Evolutionary conservation across 2,888 invertebrate genomes (phyloP).

Genomic region (Pristionchus fissidentatus): DNA sequence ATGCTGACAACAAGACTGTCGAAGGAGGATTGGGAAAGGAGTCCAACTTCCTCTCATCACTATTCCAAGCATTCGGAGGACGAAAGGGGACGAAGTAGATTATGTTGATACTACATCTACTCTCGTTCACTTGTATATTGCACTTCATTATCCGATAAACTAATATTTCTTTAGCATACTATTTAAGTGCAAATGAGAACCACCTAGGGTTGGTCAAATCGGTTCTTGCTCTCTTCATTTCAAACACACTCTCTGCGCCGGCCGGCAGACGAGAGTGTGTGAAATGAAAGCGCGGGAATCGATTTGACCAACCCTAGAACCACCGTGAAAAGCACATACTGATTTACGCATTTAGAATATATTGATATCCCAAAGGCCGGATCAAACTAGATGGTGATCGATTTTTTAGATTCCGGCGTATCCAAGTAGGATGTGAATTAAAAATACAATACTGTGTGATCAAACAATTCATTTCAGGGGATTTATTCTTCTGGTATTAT

Average conservation of each 20-base stretch:
- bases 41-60: not conserved
- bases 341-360: too few species aligned
- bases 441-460: too few species aligned
- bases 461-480: not conserved
- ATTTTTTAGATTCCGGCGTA: too few species aligned
- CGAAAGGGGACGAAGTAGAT: not conserved
- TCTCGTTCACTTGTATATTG: not conserved
- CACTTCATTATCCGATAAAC: not conserved
- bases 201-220: not conserved
- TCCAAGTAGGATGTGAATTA: too few species aligned
- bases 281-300: too few species aligned
- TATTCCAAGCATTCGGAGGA: slow-evolving; percentile 28
- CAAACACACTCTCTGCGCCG: too few species aligned
- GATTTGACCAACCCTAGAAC: not conserved
- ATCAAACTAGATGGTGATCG: too few species aligned
- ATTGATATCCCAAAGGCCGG: too few species aligned
- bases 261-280: too few species aligned
- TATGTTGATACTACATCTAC: not conserved
- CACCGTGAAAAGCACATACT: too few species aligned
- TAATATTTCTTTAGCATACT: not conserved
- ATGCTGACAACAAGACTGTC: slow-evolving; percentile 11
- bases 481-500: slow-evolving; percentile 39
- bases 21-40: slow-evolving; percentile 42
- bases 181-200: not conserved
- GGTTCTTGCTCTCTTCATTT: too few species aligned